Base-by-base conservation (phyloP, 2,113 vertebrate genomes). In the Microcebus griseorufus region DNA sequence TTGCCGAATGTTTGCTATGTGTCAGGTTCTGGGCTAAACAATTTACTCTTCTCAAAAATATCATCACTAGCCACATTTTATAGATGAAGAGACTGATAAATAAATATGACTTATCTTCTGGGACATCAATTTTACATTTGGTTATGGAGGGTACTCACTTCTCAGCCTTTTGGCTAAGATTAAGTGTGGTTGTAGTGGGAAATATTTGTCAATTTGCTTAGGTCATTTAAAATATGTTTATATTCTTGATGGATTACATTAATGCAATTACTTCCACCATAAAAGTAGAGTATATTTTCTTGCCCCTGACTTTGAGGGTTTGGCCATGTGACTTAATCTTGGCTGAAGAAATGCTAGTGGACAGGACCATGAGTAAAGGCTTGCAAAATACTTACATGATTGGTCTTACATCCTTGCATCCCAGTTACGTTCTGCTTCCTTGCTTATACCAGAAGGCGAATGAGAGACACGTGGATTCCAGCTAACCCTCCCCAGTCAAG, bases 71-170 rank as follows among this genome's bases (percentile, higher is more conserved):
- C n/a, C 39, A 84, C 9, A 78, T 91, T 81, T 64, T 93, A 18
- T 72, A 94, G 39, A 94, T 67, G 51, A 95, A 9, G 48, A 88
- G n/a, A 85, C 25, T 78, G 34, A 85, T 83, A 60, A 94, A 79
- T 94, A 79, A 95, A 81, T 81, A 84, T 45, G 75, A 11, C 16
- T 37, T n/a, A 60, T 83, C 23, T 91, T 81, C 45, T 81, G 75
- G 18, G n/a, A 25, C 27, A 83, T 89, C 29, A 62, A 32, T 75
- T 81, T 93, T 83, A 76, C 4, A 81, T 73, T 79, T 42, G 42
- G 25, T 86, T 70, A 25, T 23, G 72, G 37, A 51, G 5, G 18
- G 76, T 25, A 64, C 45, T 27, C 60, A 64, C 60, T 64, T 64
- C 25, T 64, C 60, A 0, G 27, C 4, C 60, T 64, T 64, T 64